Base-by-base conservation (phyloP, 2,113 vertebrate genomes). In the Phycodurus eques region DNA sequence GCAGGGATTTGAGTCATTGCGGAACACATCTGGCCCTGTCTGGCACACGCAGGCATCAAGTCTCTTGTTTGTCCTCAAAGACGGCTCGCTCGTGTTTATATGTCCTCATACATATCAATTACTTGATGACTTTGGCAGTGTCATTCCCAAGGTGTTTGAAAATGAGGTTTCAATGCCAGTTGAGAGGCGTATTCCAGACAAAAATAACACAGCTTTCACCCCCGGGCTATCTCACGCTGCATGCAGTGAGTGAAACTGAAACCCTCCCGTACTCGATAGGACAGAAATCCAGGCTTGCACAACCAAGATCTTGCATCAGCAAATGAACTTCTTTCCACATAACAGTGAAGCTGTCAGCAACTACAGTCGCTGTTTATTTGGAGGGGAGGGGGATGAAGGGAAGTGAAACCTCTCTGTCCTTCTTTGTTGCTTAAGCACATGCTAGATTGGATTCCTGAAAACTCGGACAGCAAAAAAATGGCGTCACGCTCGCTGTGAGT, bases 141-240 rank as follows among this genome's bases (percentile, higher is more conserved):
- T 82, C 87, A 77, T 87, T 81, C 75, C 89, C 87, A 91, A 91
- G 88, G 90, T 90, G 88, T 66, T 81, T 81, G 81, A 84, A 86
- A 90, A 91, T 91, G 62, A 87, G 86, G 74, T 91, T 86, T 91
- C 88, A 89, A 88, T 88, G 88, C 89, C 90, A 88, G 78, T 76
- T 70, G 83, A 83, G 87, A 83, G 82, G 76, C 74, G 57, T 74
- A 72, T 80, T 79, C 83, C 78, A 74, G 80, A 82, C 75, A 49
- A 80, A 85, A 83, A 85, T 77, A 84, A 83, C 66, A 14, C 56
- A 8, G 77, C 66, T 76, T 87, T 90, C 85, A 76, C 80, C 88
- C 84, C 74, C 65, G 54, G 85, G 83, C 75, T 62, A 71, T 76
- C 77, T 44, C 81, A 72, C 64, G 72, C 56, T 69, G 64, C 78